Base-by-base conservation (phyloP, 2,113 vertebrate species). In the Accipiter cooperii region DNA sequence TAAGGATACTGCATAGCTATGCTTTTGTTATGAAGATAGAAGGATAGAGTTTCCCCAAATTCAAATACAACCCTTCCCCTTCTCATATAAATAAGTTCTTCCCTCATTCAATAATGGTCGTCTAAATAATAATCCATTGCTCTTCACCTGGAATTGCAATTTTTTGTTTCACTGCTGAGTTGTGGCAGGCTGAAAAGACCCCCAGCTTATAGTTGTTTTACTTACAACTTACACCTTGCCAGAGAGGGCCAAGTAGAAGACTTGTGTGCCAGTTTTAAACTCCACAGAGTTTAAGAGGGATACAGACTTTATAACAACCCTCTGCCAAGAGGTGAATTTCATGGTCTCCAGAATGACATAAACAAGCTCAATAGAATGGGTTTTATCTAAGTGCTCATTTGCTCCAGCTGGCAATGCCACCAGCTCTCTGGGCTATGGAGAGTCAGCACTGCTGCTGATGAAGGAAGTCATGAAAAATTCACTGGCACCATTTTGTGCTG, bases 391-490 rank as follows among this genome's bases (percentile, higher is more conserved):
- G 69, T 79, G 60, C 82, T 70, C 38, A 73, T 89, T 87, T 91
- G 46, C 77, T 79, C 54, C 1, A 7, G 14, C 38, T 77, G 81
- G 38, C 61, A 89, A 46, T 31, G 68, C 44, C 79, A 92, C 60
- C 46, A 57, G 1, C 82, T 78, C 4, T 0, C 51, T 42, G 63
- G 91, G 47, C 65, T 65, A 5, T 4, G 33, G 46, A 70, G 75
- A 90, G 20, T 52, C 44, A 86, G 80, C 51, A 13, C 54, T 31
- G 60, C 49, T 78, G 73, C 7, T 75, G 29, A 4, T 74, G 89
- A 64, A 90, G 64, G 34, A 80, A 90, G 51, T 80, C 12, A 96
- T 94, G 70, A 94, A 97, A 96, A 94, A 94, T 81, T 97, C 92
- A 91, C 92, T 89, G 76, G 60, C 92, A 87, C 85, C 76, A 78